phyloP scores from a whole-genome alignment of 2,113 vertebrate genomes.

The Nothocercus nigrocapillus region DNA sequence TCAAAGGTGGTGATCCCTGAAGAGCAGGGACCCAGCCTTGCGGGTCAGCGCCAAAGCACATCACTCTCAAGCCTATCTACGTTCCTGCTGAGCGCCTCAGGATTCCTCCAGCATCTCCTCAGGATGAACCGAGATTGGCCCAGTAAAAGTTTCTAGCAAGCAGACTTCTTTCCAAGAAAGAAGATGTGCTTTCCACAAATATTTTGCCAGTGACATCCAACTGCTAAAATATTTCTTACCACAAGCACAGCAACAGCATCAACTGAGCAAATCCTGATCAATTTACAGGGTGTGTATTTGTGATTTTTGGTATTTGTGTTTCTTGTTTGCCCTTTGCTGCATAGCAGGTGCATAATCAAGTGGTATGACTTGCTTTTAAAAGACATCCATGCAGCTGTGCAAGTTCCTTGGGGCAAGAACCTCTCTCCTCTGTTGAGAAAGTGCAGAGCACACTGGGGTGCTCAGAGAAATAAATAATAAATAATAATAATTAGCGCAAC shows the following conservation, averaged over 20 bases:
- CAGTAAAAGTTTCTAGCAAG: neutral
- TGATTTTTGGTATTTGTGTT: neutral
- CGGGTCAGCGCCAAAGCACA: neutral
- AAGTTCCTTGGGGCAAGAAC: neutral
- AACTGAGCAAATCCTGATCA: neutral
- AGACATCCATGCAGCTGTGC: neutral
- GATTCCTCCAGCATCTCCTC: neutral
- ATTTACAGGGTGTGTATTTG: neutral
- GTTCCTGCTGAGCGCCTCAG: neutral
- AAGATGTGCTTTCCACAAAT: neutral
- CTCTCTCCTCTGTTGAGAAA: neutral
- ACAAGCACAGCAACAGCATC: neutral
- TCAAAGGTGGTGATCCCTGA: neutral
- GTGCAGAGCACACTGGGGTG: neutral
- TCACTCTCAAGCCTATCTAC: neutral
- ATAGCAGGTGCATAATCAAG: neutral
- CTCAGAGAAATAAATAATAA: neutral
- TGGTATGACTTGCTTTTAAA: neutral
- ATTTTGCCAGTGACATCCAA: neutral
- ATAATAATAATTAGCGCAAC: neutral
- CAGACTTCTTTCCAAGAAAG: neutral
- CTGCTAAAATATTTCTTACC: neutral
- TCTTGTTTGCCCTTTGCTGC: neutral
- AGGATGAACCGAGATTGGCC: neutral
- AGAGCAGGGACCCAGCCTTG: neutral